Percentiles rank a stretch among this genome's conserved stretches.
Evolutionary conservation across 2,888 invertebrate genomes (phyloP).

Genomic region (Aelia acuminata): DNA sequence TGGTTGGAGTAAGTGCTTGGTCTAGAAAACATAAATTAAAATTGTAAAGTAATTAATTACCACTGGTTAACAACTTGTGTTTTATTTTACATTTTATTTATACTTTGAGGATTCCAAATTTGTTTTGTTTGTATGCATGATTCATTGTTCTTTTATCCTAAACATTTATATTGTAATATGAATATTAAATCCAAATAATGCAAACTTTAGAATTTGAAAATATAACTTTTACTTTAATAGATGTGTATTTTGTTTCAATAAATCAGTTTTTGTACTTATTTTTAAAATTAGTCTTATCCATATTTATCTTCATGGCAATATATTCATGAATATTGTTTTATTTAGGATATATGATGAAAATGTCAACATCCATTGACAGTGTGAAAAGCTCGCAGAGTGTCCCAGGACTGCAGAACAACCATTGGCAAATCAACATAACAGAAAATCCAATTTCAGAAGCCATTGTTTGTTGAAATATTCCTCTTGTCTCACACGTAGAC

Average conservation of each 20-base stretch:
- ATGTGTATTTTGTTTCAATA: neutral
- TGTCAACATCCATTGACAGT: constrained; percentile 66
- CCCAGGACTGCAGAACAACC: constrained; percentile 67
- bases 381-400: constrained; percentile 72
- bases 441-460: constrained; percentile 85
- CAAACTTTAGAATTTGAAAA: neutral
- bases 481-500: constrained; percentile 54
- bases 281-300: neutral
- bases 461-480: constrained; percentile 76
- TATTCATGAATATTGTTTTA: constrained; percentile 58
- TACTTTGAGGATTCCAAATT: neutral
- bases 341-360: constrained; percentile 65
- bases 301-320: neutral
- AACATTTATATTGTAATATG: neutral
- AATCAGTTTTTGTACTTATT: neutral
- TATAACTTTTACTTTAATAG: neutral
- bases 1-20: too few species aligned
- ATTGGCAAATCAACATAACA: constrained; percentile 80
- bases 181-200: neutral
- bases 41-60: too few species aligned
- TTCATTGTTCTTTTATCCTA: neutral
- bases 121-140: neutral
- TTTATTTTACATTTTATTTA: neutral
- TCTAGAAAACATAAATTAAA: too few species aligned
- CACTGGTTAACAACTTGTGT: neutral